Percentiles rank a stretch among this genome's conserved stretches.
These are phyloP conservation scores for Asobara japonica DNA, from an alignment of 1,140 invertebrate species.

Conservation along the genomic window DNA sequence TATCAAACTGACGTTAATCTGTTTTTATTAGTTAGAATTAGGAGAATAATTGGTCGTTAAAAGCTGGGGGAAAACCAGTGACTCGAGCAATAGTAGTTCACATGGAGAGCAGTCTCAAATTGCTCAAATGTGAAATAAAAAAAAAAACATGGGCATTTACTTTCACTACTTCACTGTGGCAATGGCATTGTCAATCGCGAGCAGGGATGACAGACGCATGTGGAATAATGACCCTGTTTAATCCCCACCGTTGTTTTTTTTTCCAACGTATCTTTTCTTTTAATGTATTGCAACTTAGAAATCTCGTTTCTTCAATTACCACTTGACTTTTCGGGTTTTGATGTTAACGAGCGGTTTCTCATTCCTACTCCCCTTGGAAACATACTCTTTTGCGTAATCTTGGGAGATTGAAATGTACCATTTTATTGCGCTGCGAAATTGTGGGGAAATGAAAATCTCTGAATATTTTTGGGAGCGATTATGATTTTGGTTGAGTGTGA, in stretches of 20 bases:
- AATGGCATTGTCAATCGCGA: slow-evolving; percentile 64
- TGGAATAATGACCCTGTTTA: slow-evolving; percentile 42
- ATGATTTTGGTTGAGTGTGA: too few species aligned
- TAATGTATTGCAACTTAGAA: slow-evolving; percentile 22
- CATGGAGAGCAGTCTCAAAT: not conserved
- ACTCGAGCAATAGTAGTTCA: slow-evolving; percentile 9
- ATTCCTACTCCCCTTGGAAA: too few species aligned
- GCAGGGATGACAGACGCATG: slow-evolving; percentile 52
- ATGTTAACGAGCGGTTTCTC: not conserved
- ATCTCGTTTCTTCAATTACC: slow-evolving; percentile 38
- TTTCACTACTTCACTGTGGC: slow-evolving; percentile 66
- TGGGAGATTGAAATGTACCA: too few species aligned
- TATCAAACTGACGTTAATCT: not conserved
- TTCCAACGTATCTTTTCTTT: slow-evolving; percentile 34
- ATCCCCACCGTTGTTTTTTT: slow-evolving; percentile 31
- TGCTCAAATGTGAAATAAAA: slow-evolving; percentile 29
- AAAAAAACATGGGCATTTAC: slow-evolving; percentile 60
- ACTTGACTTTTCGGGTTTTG: not conserved
- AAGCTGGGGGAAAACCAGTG: not conserved
- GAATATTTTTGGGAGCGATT: too few species aligned
- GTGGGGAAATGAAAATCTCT: too few species aligned
- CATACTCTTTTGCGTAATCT: too few species aligned
- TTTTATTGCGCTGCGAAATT: too few species aligned
- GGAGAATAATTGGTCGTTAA: not conserved
- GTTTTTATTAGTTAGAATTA: not conserved